Conservation (phyloP, 2,888 invertebrate genomes). For the Netelia melanura region DNA sequence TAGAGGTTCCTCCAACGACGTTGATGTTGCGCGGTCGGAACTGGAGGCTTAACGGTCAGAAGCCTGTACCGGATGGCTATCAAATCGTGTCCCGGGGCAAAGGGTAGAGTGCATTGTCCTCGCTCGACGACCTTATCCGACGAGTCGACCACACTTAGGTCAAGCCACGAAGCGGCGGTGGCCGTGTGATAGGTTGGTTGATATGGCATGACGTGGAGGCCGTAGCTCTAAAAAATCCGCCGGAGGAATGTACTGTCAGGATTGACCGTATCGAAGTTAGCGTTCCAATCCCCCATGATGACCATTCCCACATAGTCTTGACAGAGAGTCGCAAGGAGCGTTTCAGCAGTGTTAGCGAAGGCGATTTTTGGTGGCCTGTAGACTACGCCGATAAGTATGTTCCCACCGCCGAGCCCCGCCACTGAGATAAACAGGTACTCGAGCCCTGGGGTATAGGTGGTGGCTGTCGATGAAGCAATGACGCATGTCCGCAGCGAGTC, state of each 20-base stretch:
- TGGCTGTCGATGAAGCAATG: constrained; percentile 1
- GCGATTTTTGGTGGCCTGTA: constrained; percentile 51
- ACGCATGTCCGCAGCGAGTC: not conserved
- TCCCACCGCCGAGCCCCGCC: not conserved
- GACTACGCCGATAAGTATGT: constrained; percentile 35
- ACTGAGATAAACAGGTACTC: constrained; percentile 41
- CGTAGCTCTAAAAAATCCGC: constrained; percentile 1
- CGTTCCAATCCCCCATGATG: constrained; percentile 57
- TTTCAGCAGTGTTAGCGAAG: constrained; percentile 26
- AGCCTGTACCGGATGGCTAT: too few relatives aligned
- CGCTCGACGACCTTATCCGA: too few relatives aligned
- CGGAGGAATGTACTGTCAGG: constrained; percentile 25
- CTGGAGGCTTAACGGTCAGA: too few relatives aligned
- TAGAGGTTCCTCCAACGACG: too few relatives aligned
- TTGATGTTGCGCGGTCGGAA: too few relatives aligned
- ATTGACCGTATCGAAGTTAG: constrained; percentile 11
- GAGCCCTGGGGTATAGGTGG: constrained; percentile 14
- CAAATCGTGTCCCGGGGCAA: too few relatives aligned
- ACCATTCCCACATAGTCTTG: constrained; percentile 45
- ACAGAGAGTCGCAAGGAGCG: not conserved
- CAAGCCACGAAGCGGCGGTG: too few relatives aligned
- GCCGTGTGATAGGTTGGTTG: too few relatives aligned
- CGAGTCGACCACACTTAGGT: too few relatives aligned
- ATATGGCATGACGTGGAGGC: not conserved
- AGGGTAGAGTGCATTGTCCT: too few relatives aligned